These are phyloP conservation scores for Chloroclystis v-ata DNA, from an alignment of 2,888 invertebrate genomes.

Conservation along the genomic window DNA sequence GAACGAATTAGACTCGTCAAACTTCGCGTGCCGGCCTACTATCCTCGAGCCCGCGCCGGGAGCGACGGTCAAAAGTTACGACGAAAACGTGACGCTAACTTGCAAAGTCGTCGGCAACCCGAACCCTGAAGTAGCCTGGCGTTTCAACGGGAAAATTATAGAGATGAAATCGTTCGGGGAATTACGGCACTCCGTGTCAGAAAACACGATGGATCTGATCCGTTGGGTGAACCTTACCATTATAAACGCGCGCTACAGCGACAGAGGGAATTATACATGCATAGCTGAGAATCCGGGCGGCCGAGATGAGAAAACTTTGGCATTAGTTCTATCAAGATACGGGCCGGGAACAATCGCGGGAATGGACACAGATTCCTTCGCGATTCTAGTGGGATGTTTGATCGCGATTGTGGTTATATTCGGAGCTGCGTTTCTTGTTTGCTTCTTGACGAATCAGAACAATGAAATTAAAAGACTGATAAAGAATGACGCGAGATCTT, in stretches of 20 bases:
- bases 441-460: conserved; percentile 75
- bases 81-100: conserved; percentile 84
- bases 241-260: conserved; percentile 78
- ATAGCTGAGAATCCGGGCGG: conserved; percentile 91
- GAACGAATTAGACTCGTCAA: conserved; percentile 83
- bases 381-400: conserved; percentile 71
- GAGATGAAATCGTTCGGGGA: conserved; percentile 73
- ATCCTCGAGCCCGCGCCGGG: conserved; percentile 81
- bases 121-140: conserved; percentile 85
- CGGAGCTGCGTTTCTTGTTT: conserved; percentile 67
- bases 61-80: conserved; percentile 80
- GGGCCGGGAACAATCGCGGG: conserved; percentile 65
- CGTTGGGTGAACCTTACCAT: conserved; percentile 84
- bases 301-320: conserved; percentile 85
- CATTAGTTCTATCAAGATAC: conserved; percentile 76
- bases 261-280: conserved; percentile 87
- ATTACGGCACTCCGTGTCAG: conserved; percentile 68
- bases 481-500: conserved; percentile 78
- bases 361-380: conserved; percentile 72
- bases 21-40: conserved; percentile 90
- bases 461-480: conserved; percentile 78
- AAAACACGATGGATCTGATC: conserved; percentile 68
- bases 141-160: conserved; percentile 80
- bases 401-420: conserved; percentile 68
- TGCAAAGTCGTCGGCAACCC: conserved; percentile 89